Evolutionary conservation across 2,888 invertebrate genomes (phyloP).

Genomic region (Anoncus sp.): DNA sequence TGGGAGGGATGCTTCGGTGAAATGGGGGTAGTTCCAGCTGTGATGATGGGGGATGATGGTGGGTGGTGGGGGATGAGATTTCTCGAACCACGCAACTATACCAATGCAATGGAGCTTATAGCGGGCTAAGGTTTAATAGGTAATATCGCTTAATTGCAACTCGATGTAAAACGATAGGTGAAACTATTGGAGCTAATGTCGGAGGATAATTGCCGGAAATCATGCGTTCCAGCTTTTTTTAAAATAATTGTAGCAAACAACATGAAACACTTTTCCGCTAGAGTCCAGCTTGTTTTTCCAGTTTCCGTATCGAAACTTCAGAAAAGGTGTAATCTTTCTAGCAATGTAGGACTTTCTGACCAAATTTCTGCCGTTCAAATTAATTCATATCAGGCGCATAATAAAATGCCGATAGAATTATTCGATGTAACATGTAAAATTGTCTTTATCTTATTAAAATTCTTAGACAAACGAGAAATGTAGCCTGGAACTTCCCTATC

Average conservation of each 20-base stretch:
- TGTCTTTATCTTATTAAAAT: neutral
- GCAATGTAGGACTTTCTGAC: neutral
- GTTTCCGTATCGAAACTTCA: neutral
- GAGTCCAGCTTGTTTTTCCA: neutral
- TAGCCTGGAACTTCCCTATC: neutral
- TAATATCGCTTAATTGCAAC: constrained; percentile 26
- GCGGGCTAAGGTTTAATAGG: constrained; percentile 22
- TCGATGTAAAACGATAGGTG: constrained; percentile 10
- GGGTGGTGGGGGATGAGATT: constrained; percentile 53
- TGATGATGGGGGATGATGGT: constrained; percentile 31
- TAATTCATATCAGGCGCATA: neutral
- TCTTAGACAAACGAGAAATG: neutral
- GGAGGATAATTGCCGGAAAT: neutral
- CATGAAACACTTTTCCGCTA: neutral
- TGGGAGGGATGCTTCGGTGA: constrained; percentile 54
- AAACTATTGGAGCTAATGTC: neutral
- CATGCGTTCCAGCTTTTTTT: neutral
- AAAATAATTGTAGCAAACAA: neutral
- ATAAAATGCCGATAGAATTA: neutral
- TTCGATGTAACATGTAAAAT: neutral
- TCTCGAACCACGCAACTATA: constrained; percentile 53
- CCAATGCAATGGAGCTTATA: constrained; percentile 43
- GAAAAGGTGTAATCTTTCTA: neutral
- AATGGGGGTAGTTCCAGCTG: constrained; percentile 58
- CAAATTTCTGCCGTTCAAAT: neutral